A percentile compares a stretch with the other conserved stretches of the same genome.
Evolutionary conservation across 2,888 invertebrate species (phyloP).

Genomic region (Drosophila eohydei): DNA sequence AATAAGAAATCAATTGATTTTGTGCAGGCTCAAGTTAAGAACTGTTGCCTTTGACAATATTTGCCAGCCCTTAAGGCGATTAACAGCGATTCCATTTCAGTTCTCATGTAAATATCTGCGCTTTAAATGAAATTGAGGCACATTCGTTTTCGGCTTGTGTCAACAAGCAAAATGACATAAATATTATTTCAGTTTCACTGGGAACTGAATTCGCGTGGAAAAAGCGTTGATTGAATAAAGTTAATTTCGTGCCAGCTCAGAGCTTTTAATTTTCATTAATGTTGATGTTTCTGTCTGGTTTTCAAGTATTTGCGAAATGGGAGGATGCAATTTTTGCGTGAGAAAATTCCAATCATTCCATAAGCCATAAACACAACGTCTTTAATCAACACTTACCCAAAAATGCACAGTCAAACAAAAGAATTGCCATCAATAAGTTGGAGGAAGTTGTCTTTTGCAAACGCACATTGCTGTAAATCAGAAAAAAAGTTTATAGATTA

Average conservation of each 20-base stretch:
- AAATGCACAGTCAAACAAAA: background rate
- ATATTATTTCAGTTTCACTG: constrained; percentile 56
- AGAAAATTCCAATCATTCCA: constrained; percentile 5
- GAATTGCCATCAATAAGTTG: constrained; percentile 3
- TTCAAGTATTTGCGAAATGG: constrained; percentile 3
- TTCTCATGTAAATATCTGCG: constrained; percentile 48
- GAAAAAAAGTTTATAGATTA: background rate
- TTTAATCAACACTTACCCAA: constrained; percentile 6
- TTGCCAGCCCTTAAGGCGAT: constrained; percentile 74
- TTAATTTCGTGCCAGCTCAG: constrained; percentile 14
- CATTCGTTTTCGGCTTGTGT: constrained; percentile 27
- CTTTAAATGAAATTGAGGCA: constrained; percentile 47
- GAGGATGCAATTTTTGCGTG: background rate
- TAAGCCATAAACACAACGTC: background rate
- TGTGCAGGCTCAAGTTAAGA: constrained; percentile 46
- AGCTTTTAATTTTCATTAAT: constrained; percentile 30
- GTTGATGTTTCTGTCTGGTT: constrained; percentile 34
- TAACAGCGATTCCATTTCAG: constrained; percentile 63
- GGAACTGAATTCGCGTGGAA: constrained; percentile 16
- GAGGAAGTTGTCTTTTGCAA: background rate
- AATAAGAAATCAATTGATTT: constrained; percentile 80
- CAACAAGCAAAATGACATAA: constrained; percentile 48
- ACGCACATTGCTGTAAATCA: background rate
- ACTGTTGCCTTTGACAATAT: constrained; percentile 59
- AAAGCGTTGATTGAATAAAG: constrained; percentile 12